phyloP scores from a whole-genome alignment of 2,888 invertebrate species.

The Luffia ferchaultella region DNA sequence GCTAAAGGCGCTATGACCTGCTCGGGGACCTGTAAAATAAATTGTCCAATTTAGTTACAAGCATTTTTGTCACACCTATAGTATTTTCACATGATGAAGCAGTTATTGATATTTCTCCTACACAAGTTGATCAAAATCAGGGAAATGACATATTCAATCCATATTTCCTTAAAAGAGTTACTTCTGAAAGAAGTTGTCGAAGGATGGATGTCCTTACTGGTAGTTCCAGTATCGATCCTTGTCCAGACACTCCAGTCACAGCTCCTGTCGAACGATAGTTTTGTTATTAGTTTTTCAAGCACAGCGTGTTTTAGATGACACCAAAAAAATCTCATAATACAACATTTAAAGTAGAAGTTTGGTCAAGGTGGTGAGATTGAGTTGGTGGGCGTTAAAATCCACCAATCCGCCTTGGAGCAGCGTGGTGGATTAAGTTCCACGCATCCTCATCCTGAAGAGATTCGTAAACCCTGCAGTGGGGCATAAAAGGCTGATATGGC shows the following conservation, averaged over 20 bases:
- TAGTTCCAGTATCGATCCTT: slow-evolving; percentile 79
- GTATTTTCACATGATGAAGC: slow-evolving; percentile 90
- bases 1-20: too few relatives aligned
- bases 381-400: too few relatives aligned
- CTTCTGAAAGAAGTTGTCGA: slow-evolving; percentile 80
- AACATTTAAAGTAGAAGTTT: slow-evolving; percentile 92
- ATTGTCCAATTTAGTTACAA: too few relatives aligned
- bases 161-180: slow-evolving; percentile 83
- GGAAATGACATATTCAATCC: slow-evolving; percentile 92
- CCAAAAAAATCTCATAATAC: slow-evolving; percentile 95
- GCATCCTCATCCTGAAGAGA: too few relatives aligned
- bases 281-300: slow-evolving; percentile 91
- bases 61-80: too few relatives aligned
- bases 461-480: too few relatives aligned
- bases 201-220: slow-evolving; percentile 64
- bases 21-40: too few relatives aligned
- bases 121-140: slow-evolving; percentile 58
- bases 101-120: slow-evolving; percentile 74
- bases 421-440: too few relatives aligned
- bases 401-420: too few relatives aligned
- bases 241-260: slow-evolving; percentile 77
- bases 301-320: slow-evolving; percentile 91
- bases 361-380: too few relatives aligned
- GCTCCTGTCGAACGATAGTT: slow-evolving; percentile 85
- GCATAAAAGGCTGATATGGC: too few relatives aligned